phyloP scores from a whole-genome alignment of 2,113 vertebrate species.

The Platichthys flesus region DNA sequence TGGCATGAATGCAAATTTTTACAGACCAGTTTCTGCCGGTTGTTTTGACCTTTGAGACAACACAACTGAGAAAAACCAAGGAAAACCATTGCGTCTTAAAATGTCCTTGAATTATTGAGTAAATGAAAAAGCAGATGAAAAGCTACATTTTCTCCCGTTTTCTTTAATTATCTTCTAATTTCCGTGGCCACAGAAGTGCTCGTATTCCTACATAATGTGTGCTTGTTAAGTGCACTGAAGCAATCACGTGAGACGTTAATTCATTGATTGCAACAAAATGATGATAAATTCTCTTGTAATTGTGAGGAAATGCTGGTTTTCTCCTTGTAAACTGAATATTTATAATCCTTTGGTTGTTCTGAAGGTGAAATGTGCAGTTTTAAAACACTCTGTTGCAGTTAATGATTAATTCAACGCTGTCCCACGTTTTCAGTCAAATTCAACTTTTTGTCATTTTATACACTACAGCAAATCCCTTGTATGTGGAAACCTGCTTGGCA shows the following conservation, averaged over 20 bases:
- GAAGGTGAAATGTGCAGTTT: neutral
- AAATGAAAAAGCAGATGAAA: neutral
- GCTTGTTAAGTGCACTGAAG: neutral
- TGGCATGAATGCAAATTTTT: neutral
- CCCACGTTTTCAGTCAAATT: neutral
- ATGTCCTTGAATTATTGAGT: neutral
- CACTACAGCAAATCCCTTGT: too few relatives aligned
- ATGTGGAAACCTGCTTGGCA: too few relatives aligned
- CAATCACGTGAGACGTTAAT: conserved; percentile 1
- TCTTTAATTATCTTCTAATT: neutral
- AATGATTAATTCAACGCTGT: neutral
- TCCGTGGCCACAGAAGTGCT: neutral
- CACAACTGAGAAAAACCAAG: neutral
- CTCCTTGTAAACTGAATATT: neutral
- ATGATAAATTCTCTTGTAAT: neutral
- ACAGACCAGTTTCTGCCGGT: neutral
- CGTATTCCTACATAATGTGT: neutral
- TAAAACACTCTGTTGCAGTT: neutral
- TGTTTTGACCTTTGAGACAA: neutral
- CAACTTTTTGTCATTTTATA: neutral
- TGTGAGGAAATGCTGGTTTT: neutral
- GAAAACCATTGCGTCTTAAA: neutral
- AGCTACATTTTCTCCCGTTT: neutral
- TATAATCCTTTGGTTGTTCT: neutral
- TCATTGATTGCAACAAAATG: neutral